Evolutionary conservation across 2,797 vertebrate genomes (phyloP), one percentile per base, ranked within the genome.

Genomic region (Australoheros facetus): DNA sequence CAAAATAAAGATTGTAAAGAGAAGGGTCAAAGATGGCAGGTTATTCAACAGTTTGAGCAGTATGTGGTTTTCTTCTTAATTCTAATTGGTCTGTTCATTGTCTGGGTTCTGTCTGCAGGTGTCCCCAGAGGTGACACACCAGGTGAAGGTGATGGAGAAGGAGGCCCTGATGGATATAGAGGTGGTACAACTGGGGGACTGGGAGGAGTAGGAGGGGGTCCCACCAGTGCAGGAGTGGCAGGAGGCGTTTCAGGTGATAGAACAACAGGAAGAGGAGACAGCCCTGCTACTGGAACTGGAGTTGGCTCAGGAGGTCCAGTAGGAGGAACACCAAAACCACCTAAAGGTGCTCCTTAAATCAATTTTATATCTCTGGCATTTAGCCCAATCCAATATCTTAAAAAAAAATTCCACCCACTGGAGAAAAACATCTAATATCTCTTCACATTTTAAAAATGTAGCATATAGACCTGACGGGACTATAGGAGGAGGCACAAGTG

Each of bases 81-180:
- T 56, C 42, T 21, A 51, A 23, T 26, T 45, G 7, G 7, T 73
- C 3, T 39, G 1, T 2, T 78, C 4, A 23, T 17, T 0, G 6
- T 56, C 32, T 72, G 13, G 39, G 19, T 12, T 74, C 21, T 66
- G 26, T 79, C 60, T 83, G 30, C 77, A 95, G 94, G 92, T 57
- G 91, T 94, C 23, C 94, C 94, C 34, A 90, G 94, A 91, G 94
- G 94, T 58, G 94, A 95, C 73, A 95, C 94, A 11, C 94, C 94
- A 45, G 94, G 94, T 51, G 93, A 95, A 87, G 94, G 93, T 69
- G 92, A 94, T 72, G 94, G 92, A 32, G 93, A 93, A 57, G 90
- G 70, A 54, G 90, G 91, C 53, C 87, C 88, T 81, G 91, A 92
- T 85, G 91, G 88, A 56, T 88, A 90, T 16, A 90, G 90, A 85